Base-by-base conservation (phyloP, 1,140 invertebrate species). In the Plutomurus gul region DNA sequence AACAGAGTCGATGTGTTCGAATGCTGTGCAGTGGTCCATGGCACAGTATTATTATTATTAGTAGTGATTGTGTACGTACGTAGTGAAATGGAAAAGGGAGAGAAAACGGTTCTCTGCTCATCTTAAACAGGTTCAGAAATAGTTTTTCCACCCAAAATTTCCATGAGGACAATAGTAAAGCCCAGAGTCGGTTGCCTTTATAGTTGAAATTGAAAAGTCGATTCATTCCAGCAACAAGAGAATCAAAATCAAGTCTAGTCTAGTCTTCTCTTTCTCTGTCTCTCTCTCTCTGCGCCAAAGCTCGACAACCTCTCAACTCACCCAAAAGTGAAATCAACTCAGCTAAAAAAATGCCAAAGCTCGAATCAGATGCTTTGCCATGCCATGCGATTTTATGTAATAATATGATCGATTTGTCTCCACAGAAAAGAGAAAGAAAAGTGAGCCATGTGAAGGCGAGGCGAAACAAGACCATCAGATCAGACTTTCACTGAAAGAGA, bases 341-440 rank as follows among this genome's bases (percentile, higher is more conserved):
- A 60, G 25, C 51, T 60, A 60, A 60, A 60, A 60, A 60, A 60
- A 60, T 60, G 51, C 51, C 51, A 27, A 33, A 60, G 51, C 51
- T 30, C 33, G 51, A 60, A 60, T 60, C 51, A 60, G 51, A 60
- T 60, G 51, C 51, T 60, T 60, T 60, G 27, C 51, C 51, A 16
- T 60, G 27, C 51, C 51, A 60, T 60, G 51, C 22, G 51, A 60
- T 60, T 60, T 60, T 60, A 60, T 60, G 51, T 60, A 60, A 60
- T 60, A 60, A 60, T 60, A 60, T 60, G 51, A 60, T 60, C 51
- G 51, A 60, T 60, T 60, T 27, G 51, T 60, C 51, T 60, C 51
- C 51, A 60, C 51, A 60, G 51, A 60, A 60, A 60, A 27, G 51
- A 25, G 25, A 30, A 27, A 33, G 22, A 11, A 60, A 22, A 51